phyloP scores from a whole-genome alignment of 2,888 invertebrate species.

The Callyntrura guangdongensis region DNA sequence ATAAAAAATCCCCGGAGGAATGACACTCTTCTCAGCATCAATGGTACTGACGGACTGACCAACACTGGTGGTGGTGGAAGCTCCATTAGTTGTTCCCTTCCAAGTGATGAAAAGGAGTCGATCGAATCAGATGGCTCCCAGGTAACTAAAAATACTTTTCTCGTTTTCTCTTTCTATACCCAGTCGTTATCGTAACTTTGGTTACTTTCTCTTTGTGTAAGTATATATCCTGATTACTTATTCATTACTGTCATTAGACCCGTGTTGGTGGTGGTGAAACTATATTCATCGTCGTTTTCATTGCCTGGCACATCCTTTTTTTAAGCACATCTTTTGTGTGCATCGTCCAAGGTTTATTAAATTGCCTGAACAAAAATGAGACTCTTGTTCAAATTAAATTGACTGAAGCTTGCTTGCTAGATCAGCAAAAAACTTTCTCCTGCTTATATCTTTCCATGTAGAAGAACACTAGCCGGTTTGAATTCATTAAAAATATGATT shows the following conservation, averaged over 20 bases:
- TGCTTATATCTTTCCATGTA: too few species aligned
- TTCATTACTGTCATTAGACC: background rate
- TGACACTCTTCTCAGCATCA: slow-evolving; percentile 84
- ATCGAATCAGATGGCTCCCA: slow-evolving; percentile 84
- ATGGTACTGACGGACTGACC: slow-evolving; percentile 81
- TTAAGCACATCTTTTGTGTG: background rate
- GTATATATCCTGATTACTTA: slow-evolving; percentile 10
- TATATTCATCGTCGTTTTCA: background rate
- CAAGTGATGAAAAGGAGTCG: slow-evolving; percentile 84
- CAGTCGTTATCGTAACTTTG: too few species aligned
- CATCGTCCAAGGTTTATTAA: background rate
- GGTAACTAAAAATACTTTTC: slow-evolving; percentile 68
- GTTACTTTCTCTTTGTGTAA: background rate
- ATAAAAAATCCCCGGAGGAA: slow-evolving; percentile 82
- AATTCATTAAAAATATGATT: too few species aligned
- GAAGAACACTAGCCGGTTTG: background rate
- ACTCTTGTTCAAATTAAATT: slow-evolving; percentile 37
- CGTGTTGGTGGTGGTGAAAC: background rate
- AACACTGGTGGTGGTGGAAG: slow-evolving; percentile 77
- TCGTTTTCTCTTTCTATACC: too few species aligned
- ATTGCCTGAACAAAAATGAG: slow-evolving; percentile 23
- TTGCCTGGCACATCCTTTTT: background rate
- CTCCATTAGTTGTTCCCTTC: slow-evolving; percentile 84
- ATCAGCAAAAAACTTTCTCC: background rate
- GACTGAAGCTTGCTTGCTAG: background rate